Percentiles rank a stretch among this genome's conserved stretches.
These are phyloP conservation scores for Solenopsis fugax DNA, from an alignment of 1,140 invertebrate genomes.

Conservation along the genomic window DNA sequence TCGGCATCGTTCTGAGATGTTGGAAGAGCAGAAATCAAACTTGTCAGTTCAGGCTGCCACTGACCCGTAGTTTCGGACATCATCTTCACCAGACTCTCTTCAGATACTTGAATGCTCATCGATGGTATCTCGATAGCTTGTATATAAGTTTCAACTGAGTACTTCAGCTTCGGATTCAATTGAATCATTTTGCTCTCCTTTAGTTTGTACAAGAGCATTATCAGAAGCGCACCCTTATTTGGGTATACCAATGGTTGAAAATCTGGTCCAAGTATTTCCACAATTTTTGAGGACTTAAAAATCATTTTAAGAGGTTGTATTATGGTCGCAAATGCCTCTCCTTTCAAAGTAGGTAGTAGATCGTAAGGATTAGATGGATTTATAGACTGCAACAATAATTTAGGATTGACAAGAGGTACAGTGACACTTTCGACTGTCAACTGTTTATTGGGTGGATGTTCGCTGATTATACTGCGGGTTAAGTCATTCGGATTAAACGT, in stretches of 20 bases:
- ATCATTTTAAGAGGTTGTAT: slow-evolving; percentile 33
- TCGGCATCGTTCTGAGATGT: slow-evolving; percentile 8
- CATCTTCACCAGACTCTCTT: slow-evolving; percentile 36
- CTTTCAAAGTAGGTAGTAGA: slow-evolving; percentile 40
- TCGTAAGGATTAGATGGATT: slow-evolving; percentile 57
- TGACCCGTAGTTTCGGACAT: slow-evolving; percentile 42
- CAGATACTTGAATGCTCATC: slow-evolving; percentile 48
- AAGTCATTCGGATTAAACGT: slow-evolving; percentile 35
- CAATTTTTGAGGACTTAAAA: slow-evolving; percentile 25
- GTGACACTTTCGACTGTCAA: neutral
- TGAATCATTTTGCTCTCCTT: neutral
- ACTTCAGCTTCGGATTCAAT: neutral
- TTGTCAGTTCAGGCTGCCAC: slow-evolving; percentile 65
- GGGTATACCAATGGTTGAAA: slow-evolving; percentile 59
- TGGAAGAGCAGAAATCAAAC: slow-evolving; percentile 57
- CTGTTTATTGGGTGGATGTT: slow-evolving; percentile 4
- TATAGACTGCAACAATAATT: slow-evolving; percentile 47
- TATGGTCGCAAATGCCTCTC: neutral
- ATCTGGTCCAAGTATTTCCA: slow-evolving; percentile 47
- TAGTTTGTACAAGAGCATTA: slow-evolving; percentile 45
- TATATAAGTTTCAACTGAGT: slow-evolving; percentile 37
- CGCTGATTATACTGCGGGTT: neutral
- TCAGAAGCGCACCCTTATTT: slow-evolving; percentile 59
- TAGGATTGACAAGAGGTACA: slow-evolving; percentile 65
- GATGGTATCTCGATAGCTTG: slow-evolving; percentile 43